A percentile compares a stretch with the other conserved stretches of the same genome.
phyloP scores from a whole-genome alignment of 37 sponge, comb jelly and placozoan species.

The Haliclona indistincta region DNA sequence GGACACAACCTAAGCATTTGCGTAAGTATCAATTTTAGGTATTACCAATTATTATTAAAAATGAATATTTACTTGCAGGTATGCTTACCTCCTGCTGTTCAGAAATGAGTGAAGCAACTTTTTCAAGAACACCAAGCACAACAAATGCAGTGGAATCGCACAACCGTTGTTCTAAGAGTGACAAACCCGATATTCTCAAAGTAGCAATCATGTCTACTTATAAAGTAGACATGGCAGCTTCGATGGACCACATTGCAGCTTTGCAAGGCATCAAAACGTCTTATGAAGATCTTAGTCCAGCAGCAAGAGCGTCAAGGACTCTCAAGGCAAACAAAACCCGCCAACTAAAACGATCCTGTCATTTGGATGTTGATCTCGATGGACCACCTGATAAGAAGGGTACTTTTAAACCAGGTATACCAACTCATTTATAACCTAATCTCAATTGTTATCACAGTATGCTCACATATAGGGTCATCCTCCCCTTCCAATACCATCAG shows the following conservation, averaged over 20 bases:
- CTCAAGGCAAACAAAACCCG: conserved; percentile 4
- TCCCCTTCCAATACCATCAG: too few species aligned
- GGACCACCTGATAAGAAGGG: conserved; percentile 36
- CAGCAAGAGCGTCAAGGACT: background rate
- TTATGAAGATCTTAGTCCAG: conserved; percentile 1
- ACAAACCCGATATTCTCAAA: conserved; percentile 12
- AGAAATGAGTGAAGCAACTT: background rate
- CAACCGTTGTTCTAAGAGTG: conserved; percentile 5
- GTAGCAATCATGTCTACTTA: conserved; percentile 10
- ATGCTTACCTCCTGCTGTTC: background rate
- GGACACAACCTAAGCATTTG: background rate
- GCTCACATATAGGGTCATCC: too few species aligned
- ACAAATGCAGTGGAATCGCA: conserved; percentile 41
- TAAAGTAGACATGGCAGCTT: conserved; percentile 35
- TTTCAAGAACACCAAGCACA: background rate
- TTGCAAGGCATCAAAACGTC: background rate
- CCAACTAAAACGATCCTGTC: background rate
- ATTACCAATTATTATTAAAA: background rate
- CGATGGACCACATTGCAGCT: conserved; percentile 22
- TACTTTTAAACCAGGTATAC: conserved; percentile 5
- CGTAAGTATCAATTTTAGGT: background rate
- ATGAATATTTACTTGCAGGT: background rate
- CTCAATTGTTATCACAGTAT: too few species aligned
- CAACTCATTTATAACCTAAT: too few species aligned
- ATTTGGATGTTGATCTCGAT: conserved; percentile 16